Conservation (phyloP, 2,113 vertebrate species). For the Lichenostomus cassidix region DNA sequence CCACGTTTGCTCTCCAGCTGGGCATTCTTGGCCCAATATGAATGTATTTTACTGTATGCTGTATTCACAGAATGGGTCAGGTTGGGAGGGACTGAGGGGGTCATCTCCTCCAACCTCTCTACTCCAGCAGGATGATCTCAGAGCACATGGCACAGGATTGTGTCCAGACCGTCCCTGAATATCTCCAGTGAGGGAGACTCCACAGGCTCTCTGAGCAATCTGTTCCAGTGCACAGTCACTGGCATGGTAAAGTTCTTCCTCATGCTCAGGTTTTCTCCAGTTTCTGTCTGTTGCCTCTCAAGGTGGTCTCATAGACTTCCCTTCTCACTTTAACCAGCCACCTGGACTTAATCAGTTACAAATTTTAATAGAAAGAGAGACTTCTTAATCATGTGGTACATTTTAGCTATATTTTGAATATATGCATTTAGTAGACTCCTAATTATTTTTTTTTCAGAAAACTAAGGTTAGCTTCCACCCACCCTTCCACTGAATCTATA, state of each 20-base stretch:
- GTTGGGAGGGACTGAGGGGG: not conserved
- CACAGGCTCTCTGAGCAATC: not conserved
- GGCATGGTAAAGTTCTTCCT: not conserved
- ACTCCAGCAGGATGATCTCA: not conserved
- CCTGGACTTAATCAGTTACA: not conserved
- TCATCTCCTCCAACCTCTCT: not conserved
- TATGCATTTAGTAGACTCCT: not conserved
- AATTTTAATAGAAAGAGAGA: not conserved
- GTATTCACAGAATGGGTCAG: not conserved
- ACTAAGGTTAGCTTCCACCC: not conserved
- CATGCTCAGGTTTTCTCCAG: not conserved
- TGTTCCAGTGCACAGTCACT: accelerated
- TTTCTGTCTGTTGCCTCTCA: not conserved
- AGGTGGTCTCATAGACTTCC: not conserved
- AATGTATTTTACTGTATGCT: not conserved
- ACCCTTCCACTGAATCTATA: not conserved
- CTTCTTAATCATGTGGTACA: not conserved
- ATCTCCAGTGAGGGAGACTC: not conserved
- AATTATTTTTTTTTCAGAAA: not conserved
- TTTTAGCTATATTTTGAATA: not conserved
- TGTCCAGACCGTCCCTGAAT: not conserved
- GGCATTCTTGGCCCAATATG: not conserved
- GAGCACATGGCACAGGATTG: not conserved
- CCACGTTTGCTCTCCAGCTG: accelerated
- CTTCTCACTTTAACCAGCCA: not conserved